Percentiles rank a stretch among this genome's conserved stretches.
Evolutionary conservation across 2,113 vertebrate species (phyloP).

Genomic region (Gulo gulo): DNA sequence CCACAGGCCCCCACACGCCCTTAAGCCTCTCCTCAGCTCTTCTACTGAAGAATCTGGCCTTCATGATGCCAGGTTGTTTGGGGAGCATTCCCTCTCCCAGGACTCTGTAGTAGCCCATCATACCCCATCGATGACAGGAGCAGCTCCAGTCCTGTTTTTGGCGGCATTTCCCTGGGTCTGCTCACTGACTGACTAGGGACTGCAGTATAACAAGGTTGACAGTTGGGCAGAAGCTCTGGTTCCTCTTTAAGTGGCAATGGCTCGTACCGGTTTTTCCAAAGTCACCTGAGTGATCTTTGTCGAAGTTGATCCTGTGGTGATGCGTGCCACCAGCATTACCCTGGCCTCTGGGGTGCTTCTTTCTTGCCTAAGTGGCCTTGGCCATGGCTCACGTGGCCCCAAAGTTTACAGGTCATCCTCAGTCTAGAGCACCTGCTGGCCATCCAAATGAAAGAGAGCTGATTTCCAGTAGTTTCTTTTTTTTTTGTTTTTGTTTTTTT

Average conservation of each 20-base stretch:
- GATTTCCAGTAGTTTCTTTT: neutral
- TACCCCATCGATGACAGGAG: neutral
- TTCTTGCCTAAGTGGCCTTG: neutral
- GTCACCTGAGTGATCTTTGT: neutral
- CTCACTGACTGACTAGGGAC: neutral
- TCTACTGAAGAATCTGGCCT: neutral
- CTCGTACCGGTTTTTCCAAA: neutral
- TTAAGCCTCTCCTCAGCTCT: neutral
- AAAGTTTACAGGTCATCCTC: too few relatives aligned
- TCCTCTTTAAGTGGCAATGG: neutral
- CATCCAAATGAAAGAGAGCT: neutral
- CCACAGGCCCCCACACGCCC: accelerated
- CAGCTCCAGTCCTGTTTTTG: neutral
- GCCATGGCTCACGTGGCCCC: too few relatives aligned
- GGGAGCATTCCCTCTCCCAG: neutral
- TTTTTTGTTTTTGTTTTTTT: too few relatives aligned
- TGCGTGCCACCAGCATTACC: neutral
- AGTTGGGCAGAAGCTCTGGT: neutral
- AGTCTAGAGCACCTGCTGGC: too few relatives aligned
- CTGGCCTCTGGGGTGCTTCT: neutral
- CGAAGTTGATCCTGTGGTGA: neutral
- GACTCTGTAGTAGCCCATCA: neutral
- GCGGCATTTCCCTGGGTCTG: neutral
- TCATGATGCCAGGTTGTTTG: neutral
- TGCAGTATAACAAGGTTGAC: neutral